Evolutionary conservation across 2,888 invertebrate genomes (phyloP), one percentile per base, ranked within the genome.

Genomic region (Hypolimnas misippus): DNA sequence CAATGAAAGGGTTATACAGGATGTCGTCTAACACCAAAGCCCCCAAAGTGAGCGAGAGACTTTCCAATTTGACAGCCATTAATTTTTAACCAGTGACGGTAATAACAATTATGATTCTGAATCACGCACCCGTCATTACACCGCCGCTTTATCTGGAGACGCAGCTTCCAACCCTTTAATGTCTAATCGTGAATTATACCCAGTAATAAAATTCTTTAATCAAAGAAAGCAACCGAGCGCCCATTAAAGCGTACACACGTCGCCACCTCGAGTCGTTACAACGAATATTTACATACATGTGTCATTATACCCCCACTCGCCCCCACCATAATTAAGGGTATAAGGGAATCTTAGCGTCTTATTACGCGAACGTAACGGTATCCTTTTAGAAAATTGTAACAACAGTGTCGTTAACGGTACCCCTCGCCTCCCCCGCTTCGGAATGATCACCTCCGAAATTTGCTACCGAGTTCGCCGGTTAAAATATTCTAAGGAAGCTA

Each of bases 171-270:
- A 87, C 89, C 89, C 90, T 88, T 88, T 83, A 79, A 79, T 85
- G 84, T 87, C 90, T 91, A 92, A 92, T 92, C 92, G 92, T 91
- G 91, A 92, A 90, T 90, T 92, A 92, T 92, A 86, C 77, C 77
- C 86, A 74, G 86, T 89, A 91, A 91, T 92, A 92, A 92, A 92
- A 92, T 91, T 92, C 92, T 92, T 92, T 92, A 92, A 92, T 92
- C 92, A 92, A 92, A 91, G 92, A 92, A 90, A 89, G 91, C 89
- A 91, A 89, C 91, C 86, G 80, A 83, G 88, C 76, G 73, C 79
- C 86, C 90, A 88, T 90, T 91, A 89, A 84, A 83, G 82, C 83
- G 81, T 78, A 86, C 86, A 87, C 87, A 87, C 86, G 88, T 89
- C 89, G 87, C 87, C 89, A 89, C 91, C 90, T 90, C 75, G 75